Evolutionary conservation across 2,113 vertebrate genomes (phyloP).

Genomic region (Saimiri boliviensis): DNA sequence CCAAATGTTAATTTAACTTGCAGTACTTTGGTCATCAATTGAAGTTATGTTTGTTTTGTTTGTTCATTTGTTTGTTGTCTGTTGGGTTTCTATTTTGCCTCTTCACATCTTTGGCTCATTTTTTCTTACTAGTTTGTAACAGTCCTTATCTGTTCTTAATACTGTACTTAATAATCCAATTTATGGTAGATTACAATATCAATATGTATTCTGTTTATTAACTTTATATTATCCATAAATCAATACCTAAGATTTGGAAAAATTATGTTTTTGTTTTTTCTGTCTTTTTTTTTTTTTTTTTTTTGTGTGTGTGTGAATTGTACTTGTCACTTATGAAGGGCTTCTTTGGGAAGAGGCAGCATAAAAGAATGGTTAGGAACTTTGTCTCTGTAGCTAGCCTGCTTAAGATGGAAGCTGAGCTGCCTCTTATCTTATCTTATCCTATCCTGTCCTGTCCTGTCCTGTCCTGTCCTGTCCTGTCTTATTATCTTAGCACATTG

Average conservation of each 20-base stretch:
- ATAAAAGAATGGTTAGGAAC: background rate
- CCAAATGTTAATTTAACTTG: background rate
- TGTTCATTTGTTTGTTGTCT: background rate
- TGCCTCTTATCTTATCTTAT: background rate
- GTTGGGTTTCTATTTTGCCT: background rate
- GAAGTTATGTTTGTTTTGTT: background rate
- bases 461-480: background rate
- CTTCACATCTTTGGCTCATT: background rate
- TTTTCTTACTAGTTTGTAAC: background rate
- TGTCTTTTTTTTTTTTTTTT: background rate
- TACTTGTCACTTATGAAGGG: conserved; percentile 3
- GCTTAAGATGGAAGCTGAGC: background rate
- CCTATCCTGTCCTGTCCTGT: background rate
- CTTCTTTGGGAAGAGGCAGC: background rate
- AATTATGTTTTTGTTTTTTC: background rate
- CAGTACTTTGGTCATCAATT: background rate
- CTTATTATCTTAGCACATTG: background rate
- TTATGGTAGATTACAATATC: background rate
- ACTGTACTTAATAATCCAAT: background rate
- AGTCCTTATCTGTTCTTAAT: background rate
- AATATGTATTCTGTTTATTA: background rate
- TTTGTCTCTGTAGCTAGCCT: background rate
- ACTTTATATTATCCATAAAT: background rate
- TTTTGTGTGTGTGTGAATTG: background rate
- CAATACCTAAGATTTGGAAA: background rate